phyloP scores from a whole-genome alignment of 1,140 invertebrate genomes.

The Drosophila lacteicornis region DNA sequence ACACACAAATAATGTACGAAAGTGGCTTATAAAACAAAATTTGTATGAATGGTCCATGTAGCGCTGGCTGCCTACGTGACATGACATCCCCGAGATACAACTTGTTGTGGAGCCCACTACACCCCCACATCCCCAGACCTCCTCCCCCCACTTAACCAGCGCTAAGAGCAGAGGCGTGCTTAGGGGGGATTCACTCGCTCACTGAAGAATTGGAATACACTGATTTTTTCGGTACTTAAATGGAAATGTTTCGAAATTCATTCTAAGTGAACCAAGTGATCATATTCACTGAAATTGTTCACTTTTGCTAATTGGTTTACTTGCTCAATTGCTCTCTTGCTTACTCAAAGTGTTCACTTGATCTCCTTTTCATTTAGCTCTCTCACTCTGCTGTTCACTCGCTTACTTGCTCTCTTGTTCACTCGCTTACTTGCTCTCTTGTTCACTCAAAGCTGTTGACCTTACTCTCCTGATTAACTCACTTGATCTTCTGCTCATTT shows the following conservation, averaged over 20 bases:
- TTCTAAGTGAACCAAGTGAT: too few species aligned
- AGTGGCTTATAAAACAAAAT: slow-evolving; percentile 84
- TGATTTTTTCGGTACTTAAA: too few species aligned
- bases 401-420: background rate
- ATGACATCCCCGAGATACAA: slow-evolving; percentile 77
- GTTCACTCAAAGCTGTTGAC: background rate
- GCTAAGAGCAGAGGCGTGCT: background rate
- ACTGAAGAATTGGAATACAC: background rate
- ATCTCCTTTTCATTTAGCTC: background rate
- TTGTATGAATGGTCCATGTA: slow-evolving; percentile 83
- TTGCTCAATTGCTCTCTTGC: too few species aligned
- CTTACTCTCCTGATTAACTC: too few species aligned
- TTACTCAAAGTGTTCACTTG: too few species aligned
- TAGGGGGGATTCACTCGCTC: background rate
- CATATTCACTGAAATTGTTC: too few species aligned
- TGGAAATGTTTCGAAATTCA: too few species aligned
- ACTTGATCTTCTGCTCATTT: too few species aligned
- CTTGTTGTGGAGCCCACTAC: slow-evolving; percentile 59
- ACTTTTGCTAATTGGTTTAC: too few species aligned
- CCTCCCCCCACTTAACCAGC: background rate
- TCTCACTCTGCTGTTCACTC: background rate
- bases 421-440: background rate
- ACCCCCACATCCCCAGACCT: background rate
- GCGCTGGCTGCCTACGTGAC: slow-evolving; percentile 72
- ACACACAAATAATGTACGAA: slow-evolving; percentile 81